Evolutionary conservation across 2,797 vertebrate genomes (phyloP), one percentile per base, ranked within the genome.

Genomic region (Platyrinchus mystaceus): DNA sequence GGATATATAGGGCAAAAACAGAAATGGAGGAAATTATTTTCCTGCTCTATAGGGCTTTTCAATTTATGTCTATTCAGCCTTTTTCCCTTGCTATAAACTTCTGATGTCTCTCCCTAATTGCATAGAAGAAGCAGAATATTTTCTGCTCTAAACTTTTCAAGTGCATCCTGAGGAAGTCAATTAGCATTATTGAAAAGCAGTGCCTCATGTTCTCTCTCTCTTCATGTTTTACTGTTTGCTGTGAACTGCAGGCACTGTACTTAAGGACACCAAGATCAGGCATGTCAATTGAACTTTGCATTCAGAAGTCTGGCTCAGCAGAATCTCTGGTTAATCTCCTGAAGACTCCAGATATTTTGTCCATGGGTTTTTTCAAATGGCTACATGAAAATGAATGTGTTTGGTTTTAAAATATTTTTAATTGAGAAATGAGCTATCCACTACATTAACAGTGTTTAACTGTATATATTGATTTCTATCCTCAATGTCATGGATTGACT

Each of bases 381-480:
- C 28, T 63, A 2, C 32, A 18, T 41, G 62, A 84, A 93, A 91
- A 90, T 68, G 2, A 70, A 79, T 26, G 7, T 24, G 14, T 46
- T 63, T 1, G 3, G 24, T 26, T 90, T 89, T 56, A 68, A 83
- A 85, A 82, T 23, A 17, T 21, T 58, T 82, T 73, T 77, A 89
- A 78, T 23, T 50, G 75, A 89, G 76, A 52, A 91, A 91, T 83
- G 47, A 84, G 32, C 52, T 91, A 37, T 60, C 41, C 15, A 21
- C 46, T 66, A 41, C 44, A n/a, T 84, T 91, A 89, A 82, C 27
- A 36, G 14, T 81, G 39, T 60, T 87, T 77, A 86, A 80, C 37
- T 80, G 86, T n/a, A 39, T 30, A 28, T 77, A 52, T 91, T 56
- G 80, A 77, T 92, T 95, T 93, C 88, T 83, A 74, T 37, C 52